Percentiles rank a stretch among this genome's conserved stretches.
phyloP scores from a whole-genome alignment of 2,113 vertebrate species.

The Forbesichthys papilliferus region DNA sequence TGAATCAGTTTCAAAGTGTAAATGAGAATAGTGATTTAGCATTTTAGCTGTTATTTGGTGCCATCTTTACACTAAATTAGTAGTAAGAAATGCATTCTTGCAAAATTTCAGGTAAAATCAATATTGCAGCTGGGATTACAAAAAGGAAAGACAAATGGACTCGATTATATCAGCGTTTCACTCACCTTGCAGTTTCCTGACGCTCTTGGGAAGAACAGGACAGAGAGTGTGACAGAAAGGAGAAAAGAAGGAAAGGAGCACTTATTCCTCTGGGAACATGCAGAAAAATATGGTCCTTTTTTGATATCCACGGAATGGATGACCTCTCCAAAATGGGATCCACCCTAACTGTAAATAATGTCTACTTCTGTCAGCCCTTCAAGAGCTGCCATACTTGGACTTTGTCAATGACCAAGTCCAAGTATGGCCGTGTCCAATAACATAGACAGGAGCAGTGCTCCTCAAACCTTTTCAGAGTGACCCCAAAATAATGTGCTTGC shows the following conservation, averaged over 20 bases:
- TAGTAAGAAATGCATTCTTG: neutral
- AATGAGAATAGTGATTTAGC: conserved; percentile 1
- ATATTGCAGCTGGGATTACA: neutral
- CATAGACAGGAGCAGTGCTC: neutral
- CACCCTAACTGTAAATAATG: conserved; percentile 64
- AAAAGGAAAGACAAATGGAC: neutral
- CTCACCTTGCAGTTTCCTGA: conserved; percentile 56
- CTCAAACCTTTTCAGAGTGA: no score
- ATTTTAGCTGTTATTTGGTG: neutral
- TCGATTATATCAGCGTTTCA: conserved; percentile 17
- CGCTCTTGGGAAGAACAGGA: conserved; percentile 21
- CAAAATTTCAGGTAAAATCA: no score
- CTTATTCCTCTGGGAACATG: conserved; percentile 45
- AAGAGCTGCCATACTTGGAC: conserved; percentile 32
- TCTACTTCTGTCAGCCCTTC: conserved; percentile 56
- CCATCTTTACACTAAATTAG: conserved; percentile 10
- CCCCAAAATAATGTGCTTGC: no score
- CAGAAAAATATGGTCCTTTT: conserved; percentile 57
- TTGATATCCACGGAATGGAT: conserved; percentile 58
- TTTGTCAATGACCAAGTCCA: conserved; percentile 33
- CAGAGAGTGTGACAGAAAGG: neutral
- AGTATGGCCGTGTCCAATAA: neutral
- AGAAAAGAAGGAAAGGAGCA: conserved; percentile 15
- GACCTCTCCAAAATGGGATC: conserved; percentile 61
- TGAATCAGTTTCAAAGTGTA: neutral